These are phyloP conservation scores for Drosophila mauritiana DNA, from an alignment of 1,140 invertebrate species.

Conservation along the genomic window DNA sequence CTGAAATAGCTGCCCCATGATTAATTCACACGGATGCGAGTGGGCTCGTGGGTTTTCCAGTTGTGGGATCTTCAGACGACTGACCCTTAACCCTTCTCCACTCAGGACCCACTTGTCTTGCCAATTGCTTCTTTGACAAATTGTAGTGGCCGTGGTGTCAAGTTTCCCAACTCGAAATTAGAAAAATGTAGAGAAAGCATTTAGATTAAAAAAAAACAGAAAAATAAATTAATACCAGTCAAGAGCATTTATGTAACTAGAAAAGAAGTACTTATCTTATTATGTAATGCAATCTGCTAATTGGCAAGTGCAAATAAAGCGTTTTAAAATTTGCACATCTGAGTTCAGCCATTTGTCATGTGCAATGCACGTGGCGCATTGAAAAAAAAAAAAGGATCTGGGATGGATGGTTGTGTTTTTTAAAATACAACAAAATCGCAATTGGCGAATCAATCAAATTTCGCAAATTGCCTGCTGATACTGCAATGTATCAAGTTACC, in stretches of 20 bases:
- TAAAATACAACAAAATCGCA: slow-evolving; percentile 25
- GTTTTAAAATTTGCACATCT: slow-evolving; percentile 44
- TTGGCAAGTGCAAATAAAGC: slow-evolving; percentile 30
- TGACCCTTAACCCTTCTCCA: slow-evolving; percentile 35
- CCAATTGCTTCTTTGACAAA: slow-evolving; percentile 51
- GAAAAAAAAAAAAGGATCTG: neutral
- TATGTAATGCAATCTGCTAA: slow-evolving; percentile 37
- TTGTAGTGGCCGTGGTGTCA: slow-evolving; percentile 25
- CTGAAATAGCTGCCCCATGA: slow-evolving; percentile 68
- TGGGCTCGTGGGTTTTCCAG: neutral
- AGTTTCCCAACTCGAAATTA: slow-evolving; percentile 24
- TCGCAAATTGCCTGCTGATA: slow-evolving; percentile 34
- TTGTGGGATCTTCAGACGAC: slow-evolving; percentile 14
- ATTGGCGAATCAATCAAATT: slow-evolving; percentile 62
- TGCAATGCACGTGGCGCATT: slow-evolving; percentile 49
- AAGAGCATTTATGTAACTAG: too few relatives aligned
- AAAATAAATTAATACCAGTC: neutral
- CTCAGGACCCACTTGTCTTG: slow-evolving; percentile 28
- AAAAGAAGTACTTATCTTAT: neutral
- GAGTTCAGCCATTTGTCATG: slow-evolving; percentile 56
- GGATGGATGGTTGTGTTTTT: slow-evolving; percentile 47
- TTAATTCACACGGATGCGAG: slow-evolving; percentile 58
- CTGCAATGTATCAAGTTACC: slow-evolving; percentile 11
- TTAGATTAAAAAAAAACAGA: neutral
- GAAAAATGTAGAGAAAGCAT: slow-evolving; percentile 3